Evolutionary conservation across 2,888 invertebrate genomes (phyloP), one percentile per base, ranked within the genome.

Genomic region (Ophraella communa): DNA sequence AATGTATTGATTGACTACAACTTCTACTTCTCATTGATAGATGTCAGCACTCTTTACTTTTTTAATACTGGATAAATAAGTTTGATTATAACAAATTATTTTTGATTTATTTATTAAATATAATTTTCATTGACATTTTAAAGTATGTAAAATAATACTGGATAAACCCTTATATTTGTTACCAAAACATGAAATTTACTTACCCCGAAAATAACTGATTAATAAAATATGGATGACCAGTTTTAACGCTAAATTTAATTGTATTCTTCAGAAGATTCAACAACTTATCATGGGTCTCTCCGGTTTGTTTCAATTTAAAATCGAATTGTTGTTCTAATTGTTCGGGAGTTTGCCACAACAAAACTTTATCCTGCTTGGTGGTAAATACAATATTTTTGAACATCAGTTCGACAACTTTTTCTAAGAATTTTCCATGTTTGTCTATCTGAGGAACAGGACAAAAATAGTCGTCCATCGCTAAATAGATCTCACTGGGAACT

Each of bases 141-240:
- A n/a, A n/a, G n/a, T n/a, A n/a, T n/a, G n/a, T n/a, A n/a, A n/a
- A n/a, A n/a, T n/a, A n/a, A n/a, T n/a, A n/a, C n/a, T n/a, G n/a
- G n/a, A n/a, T n/a, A n/a, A n/a, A n/a, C n/a, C n/a, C n/a, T n/a
- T n/a, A n/a, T n/a, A n/a, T n/a, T n/a, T n/a, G n/a, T n/a, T n/a
- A n/a, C n/a, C 7, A 20, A 8, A 45, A 45, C 21, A 3, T 45
- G 8, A 42, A 4, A 14, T 42, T 14, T 8, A 71, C 81, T 80
- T 75, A 84, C 82, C 85, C 84, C n/a, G 85, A 85, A 77, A 84
- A 87, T 11, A 87, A 79, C 71, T 87, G 87, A 76, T 87, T 86
- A 67, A 85, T 82, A 74, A 87, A 87, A 75, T 84, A 83, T 0
- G 85, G 86, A 79, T 86, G 86, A 10, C 85, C 86, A 10, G 86